A percentile compares a stretch with the other conserved stretches of the same genome.
Evolutionary conservation across 1,140 invertebrate genomes (phyloP).

Genomic region (Drosophila parvula): DNA sequence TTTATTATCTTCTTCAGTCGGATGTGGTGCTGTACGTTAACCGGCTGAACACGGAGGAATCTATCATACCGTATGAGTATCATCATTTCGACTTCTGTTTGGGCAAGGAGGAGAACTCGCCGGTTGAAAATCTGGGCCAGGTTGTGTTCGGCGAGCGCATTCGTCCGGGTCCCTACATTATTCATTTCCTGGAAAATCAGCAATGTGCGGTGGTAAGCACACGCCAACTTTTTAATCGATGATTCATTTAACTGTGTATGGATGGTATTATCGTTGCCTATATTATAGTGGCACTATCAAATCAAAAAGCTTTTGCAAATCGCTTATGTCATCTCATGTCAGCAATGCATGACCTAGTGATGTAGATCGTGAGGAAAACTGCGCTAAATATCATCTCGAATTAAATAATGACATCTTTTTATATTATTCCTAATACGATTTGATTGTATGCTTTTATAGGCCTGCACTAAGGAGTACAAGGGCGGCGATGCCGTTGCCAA

Average conservation of each 20-base stretch:
- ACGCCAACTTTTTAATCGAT: no score
- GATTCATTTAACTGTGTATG: neutral
- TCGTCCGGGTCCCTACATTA: conserved; percentile 94
- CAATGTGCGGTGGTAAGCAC: conserved; percentile 87
- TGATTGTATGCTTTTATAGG: conserved; percentile 31
- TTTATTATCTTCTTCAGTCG: conserved; percentile 47
- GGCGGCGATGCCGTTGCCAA: conserved; percentile 87
- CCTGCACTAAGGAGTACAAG: conserved; percentile 90
- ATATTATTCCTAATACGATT: neutral
- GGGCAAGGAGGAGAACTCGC: conserved; percentile 89
- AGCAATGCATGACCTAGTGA: neutral
- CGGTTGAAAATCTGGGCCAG: conserved; percentile 98
- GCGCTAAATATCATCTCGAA: no score
- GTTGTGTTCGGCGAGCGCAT: conserved; percentile 99
- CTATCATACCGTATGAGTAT: conserved; percentile 99
- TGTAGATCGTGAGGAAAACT: no score
- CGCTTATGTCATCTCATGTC: neutral
- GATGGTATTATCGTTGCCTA: neutral
- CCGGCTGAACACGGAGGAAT: conserved; percentile 97
- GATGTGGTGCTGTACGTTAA: conserved; percentile 92
- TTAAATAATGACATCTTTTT: no score
- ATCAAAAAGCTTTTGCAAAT: neutral
- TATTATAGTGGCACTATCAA: neutral
- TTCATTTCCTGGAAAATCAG: conserved; percentile 89
- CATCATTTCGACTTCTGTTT: conserved; percentile 98